These are phyloP conservation scores for Gastracanthus pulcherrimus DNA, from an alignment of 2,888 invertebrate species.

Conservation along the genomic window DNA sequence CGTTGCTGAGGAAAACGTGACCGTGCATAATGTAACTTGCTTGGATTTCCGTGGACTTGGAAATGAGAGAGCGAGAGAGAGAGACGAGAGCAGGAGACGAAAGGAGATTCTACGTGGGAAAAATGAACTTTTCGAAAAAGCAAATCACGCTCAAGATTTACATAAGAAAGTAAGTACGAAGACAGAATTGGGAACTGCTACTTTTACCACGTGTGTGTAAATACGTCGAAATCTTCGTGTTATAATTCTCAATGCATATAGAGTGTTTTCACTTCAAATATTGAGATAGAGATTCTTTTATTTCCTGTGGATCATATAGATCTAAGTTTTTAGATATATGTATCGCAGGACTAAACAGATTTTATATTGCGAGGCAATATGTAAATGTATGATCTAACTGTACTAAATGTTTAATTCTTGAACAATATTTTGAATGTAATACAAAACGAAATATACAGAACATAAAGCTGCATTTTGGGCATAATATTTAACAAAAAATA, in stretches of 20 bases:
- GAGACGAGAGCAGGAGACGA: neutral
- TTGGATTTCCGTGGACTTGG: slow-evolving; percentile 3
- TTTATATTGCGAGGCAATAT: no score
- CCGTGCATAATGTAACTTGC: slow-evolving; percentile 19
- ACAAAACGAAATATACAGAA: no score
- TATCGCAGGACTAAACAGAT: no score
- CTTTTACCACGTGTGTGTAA: neutral
- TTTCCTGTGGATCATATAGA: neutral
- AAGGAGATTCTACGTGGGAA: neutral
- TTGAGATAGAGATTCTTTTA: neutral
- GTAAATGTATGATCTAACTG: no score
- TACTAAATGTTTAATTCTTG: no score
- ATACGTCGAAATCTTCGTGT: neutral
- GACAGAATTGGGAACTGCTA: neutral
- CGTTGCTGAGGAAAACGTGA: slow-evolving; percentile 21
- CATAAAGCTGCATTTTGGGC: no score
- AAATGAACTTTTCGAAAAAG: neutral
- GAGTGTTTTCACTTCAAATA: slow-evolving; percentile 11
- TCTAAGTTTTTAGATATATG: no score
- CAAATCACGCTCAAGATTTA: slow-evolving; percentile 19
- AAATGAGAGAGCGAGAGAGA: neutral
- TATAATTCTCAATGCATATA: neutral
- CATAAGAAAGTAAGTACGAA: neutral
- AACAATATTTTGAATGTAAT: no score
- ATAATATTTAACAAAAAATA: no score